phyloP scores from a whole-genome alignment of 2,888 invertebrate species.

The Drosophila niveifrons region DNA sequence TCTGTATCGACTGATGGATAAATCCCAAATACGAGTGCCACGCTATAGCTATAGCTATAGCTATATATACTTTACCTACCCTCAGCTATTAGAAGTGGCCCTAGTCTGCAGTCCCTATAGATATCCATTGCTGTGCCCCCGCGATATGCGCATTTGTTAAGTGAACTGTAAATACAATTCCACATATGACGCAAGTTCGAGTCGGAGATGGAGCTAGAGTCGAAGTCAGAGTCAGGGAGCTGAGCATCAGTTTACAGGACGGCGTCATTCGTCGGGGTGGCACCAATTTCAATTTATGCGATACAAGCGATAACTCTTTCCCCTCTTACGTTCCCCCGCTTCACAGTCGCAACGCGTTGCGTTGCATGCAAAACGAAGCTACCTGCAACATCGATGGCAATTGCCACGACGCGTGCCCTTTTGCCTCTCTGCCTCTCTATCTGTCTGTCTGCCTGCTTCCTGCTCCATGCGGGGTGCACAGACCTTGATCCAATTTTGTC shows the following conservation, averaged over 20 bases:
- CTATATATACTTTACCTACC: constrained; percentile 35
- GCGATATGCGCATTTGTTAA: constrained; percentile 74
- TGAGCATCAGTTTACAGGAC: constrained; percentile 34
- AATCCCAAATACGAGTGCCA: constrained; percentile 45
- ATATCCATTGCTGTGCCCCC: constrained; percentile 41
- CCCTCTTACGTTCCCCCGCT: not conserved
- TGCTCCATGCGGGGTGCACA: constrained; percentile 42
- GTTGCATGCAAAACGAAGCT: constrained; percentile 54
- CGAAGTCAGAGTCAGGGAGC: not conserved
- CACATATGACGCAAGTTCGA: constrained; percentile 50
- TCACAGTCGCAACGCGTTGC: constrained; percentile 1
- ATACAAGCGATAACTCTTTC: constrained; percentile 71
- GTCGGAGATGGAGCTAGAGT: constrained; percentile 1
- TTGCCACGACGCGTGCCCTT: constrained; percentile 55
- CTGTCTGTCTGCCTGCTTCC: constrained; percentile 18
- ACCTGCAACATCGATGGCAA: constrained; percentile 50
- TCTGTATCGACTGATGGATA: constrained; percentile 39
- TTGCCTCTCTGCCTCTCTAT: constrained; percentile 10
- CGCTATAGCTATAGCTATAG: constrained; percentile 54
- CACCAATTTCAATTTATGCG: constrained; percentile 69
- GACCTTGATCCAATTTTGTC: constrained; percentile 76
- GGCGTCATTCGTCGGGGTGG: constrained; percentile 30
- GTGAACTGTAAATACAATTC: constrained; percentile 75
- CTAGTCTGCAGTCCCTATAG: constrained; percentile 23
- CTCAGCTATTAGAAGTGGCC: constrained; percentile 12